A percentile compares a stretch with the other conserved stretches of the same genome.
These are phyloP conservation scores for Coenobita brevimanus DNA, from an alignment of 1,140 invertebrate genomes.

Conservation along the genomic window DNA sequence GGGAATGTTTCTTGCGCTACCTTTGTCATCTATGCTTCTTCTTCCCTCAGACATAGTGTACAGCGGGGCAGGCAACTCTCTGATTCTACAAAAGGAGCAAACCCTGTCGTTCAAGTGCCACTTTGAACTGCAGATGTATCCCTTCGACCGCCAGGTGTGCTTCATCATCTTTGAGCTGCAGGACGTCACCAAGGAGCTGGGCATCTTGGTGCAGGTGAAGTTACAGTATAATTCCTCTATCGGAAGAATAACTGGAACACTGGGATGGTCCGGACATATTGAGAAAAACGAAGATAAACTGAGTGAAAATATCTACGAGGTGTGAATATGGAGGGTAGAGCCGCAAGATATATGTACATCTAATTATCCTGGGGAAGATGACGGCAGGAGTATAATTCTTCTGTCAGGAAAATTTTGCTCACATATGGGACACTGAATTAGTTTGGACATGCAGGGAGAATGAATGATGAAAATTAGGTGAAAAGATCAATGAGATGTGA, in stretches of 20 bases:
- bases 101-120: conserved; percentile 52
- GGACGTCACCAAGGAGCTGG: conserved; percentile 21
- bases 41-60: conserved; percentile 24
- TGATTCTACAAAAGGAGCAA: conserved; percentile 22
- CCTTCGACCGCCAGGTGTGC: conserved; percentile 46
- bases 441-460: too few species aligned
- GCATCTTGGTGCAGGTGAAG: conserved; percentile 15
- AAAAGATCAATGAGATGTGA: too few species aligned
- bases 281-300: background rate
- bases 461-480: too few species aligned
- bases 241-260: background rate
- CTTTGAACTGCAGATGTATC: conserved; percentile 55
- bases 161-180: conserved; percentile 28
- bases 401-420: too few species aligned
- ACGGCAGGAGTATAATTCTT: too few species aligned
- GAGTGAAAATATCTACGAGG: too few species aligned
- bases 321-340: too few species aligned
- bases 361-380: too few species aligned
- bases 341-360: too few species aligned
- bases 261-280: background rate
- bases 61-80: conserved; percentile 16
- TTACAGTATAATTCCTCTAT: background rate
- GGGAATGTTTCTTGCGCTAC: too few species aligned
- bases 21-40: too few species aligned
- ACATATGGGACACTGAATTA: too few species aligned